Evolutionary conservation across 2,797 vertebrate genomes (phyloP).

Genomic region (Rhinatrema bivittatum): DNA sequence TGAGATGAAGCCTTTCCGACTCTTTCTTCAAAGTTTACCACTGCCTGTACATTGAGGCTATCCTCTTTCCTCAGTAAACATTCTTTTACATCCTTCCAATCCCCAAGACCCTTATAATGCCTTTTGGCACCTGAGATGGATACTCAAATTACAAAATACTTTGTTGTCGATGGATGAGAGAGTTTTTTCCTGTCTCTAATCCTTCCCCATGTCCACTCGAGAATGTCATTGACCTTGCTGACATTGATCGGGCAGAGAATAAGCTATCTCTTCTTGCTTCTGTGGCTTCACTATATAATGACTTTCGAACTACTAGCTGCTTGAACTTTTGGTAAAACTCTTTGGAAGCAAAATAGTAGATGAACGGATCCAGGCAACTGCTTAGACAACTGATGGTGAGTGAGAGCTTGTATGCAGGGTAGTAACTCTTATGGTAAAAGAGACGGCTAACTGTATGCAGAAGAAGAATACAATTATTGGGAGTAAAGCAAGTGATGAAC

Average conservation of each 20-base stretch:
- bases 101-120: too few relatives aligned
- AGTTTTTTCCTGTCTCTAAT: not conserved
- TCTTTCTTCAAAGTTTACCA: too few relatives aligned
- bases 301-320: slow-evolving; percentile 35
- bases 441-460: slow-evolving; percentile 67
- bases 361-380: slow-evolving; percentile 88
- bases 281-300: slow-evolving; percentile 18
- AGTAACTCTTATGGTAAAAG: slow-evolving; percentile 52
- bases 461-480: slow-evolving; percentile 80
- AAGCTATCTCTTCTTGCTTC: slow-evolving; percentile 54
- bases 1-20: too few relatives aligned
- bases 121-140: too few relatives aligned
- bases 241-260: slow-evolving; percentile 44
- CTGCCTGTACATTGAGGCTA: too few relatives aligned
- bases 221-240: slow-evolving; percentile 21
- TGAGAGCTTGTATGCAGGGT: slow-evolving; percentile 78
- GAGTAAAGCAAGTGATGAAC: slow-evolving; percentile 78
- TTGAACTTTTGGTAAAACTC: slow-evolving; percentile 79
- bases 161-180: slow-evolving; percentile 32
- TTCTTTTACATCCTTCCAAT: too few relatives aligned
- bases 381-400: slow-evolving; percentile 84
- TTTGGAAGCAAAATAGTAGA: slow-evolving; percentile 88
- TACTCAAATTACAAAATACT: slow-evolving; percentile 51
- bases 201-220: slow-evolving; percentile 32
- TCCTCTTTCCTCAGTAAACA: too few relatives aligned